Percentiles rank a stretch among this genome's conserved stretches.
These are phyloP conservation scores for Poeciliopsis occidentalis DNA, from an alignment of 2,113 vertebrate species.

Conservation along the genomic window DNA sequence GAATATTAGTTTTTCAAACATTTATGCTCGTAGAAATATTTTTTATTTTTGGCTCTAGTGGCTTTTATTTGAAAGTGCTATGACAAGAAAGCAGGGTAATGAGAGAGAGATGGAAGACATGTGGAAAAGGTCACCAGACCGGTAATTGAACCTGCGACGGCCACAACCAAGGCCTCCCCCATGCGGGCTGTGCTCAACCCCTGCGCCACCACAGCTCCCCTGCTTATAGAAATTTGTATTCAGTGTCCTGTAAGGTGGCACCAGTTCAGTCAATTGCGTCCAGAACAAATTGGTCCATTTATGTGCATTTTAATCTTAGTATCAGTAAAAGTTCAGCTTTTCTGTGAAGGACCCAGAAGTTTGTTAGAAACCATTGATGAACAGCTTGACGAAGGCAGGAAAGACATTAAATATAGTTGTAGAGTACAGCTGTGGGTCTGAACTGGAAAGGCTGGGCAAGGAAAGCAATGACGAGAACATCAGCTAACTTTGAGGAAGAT, in stretches of 20 bases:
- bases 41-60: too few relatives aligned
- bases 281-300: not conserved
- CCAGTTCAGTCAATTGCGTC: not conserved
- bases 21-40: not conserved
- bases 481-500: not conserved
- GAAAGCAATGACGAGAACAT: not conserved
- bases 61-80: not conserved
- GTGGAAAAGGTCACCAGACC: too few relatives aligned
- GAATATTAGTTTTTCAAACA: not conserved
- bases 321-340: not conserved
- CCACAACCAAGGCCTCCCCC: too few relatives aligned
- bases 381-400: not conserved
- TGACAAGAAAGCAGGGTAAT: not conserved
- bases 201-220: too few relatives aligned
- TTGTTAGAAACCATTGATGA: not conserved
- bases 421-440: not conserved
- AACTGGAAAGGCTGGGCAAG: not conserved
- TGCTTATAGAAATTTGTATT: not conserved
- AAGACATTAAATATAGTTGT: too few relatives aligned
- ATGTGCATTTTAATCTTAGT: too few relatives aligned
- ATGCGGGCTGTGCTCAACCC: too few relatives aligned
- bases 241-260: not conserved
- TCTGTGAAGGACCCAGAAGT: not conserved
- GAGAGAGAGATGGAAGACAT: too few relatives aligned
- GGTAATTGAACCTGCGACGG: too few relatives aligned